Evolutionary conservation across 2,797 vertebrate genomes (phyloP), one percentile per base, ranked within the genome.

Genomic region (Chrysocyon brachyurus): DNA sequence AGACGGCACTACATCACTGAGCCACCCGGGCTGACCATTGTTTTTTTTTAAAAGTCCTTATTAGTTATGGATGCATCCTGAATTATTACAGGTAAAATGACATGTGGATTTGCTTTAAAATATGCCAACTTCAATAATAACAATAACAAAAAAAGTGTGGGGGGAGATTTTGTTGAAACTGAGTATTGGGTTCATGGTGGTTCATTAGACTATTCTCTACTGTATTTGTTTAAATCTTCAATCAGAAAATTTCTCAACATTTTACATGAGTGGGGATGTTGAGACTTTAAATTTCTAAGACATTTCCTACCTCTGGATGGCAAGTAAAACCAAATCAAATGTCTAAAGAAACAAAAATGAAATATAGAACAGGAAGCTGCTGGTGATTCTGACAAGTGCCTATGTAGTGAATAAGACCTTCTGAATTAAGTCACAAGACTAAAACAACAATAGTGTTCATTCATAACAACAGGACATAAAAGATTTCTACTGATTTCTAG

Each of bases 401-500:
- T 88, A 63, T 70, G 54, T 77, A 81, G 49, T 75, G 31, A 81
- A 52, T 73, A 91, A 91, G 66, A 82, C 3, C 68, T 46, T 78
- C 52, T 84, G 40, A 91, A 91, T 63, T 87, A 91, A 87, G 31
- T 72, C 78, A 92, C 85, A 92, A 95, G 73, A 72, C 64, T 82
- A 83, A 68, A 92, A 92, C 56, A 88, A 64, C 16, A 92, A 77
- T 16, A 68, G 57, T 81, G 59, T 78, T 91, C 75, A 81, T 77
- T 86, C 40, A 57, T 40, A 89, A 89, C 73, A 90, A 75, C 5
- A 82, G 40, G 28, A 90, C 68, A 84, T 57, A 94, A 92, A 92
- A 52, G 36, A 95, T 46, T 46, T 46, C 40, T 46, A 73, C 57
- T 64, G n/a, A 84, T 86, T 61, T 22, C 40, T 8, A 46, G 19